Base-by-base conservation (phyloP, 1,140 invertebrate genomes). In the Heliconius himera region DNA sequence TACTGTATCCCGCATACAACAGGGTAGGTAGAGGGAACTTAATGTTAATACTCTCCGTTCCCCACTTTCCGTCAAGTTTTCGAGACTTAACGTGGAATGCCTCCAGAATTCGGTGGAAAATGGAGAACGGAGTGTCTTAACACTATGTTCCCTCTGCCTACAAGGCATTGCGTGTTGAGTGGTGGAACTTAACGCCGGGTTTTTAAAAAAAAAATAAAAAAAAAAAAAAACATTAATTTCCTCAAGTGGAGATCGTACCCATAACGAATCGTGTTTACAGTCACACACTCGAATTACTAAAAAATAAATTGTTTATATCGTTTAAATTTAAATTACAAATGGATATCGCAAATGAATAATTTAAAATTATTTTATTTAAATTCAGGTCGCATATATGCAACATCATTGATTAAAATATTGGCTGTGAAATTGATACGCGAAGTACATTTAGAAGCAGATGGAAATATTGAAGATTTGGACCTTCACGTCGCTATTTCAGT, bases 361-460 rank as follows among this genome's bases (percentile, higher is more conserved):
- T 36, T 3, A 13, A 70, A 18, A n/a, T 71, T n/a, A 36, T 71
- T 46, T 73, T 60, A 66, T 82, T 75, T 72, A 54, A 76, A 70
- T 82, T 16, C 80, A 92, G 91, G 91, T 82, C 85, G 91, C 70
- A 85, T 91, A 3, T 91, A 85, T 73, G 91, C 89, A 29, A 88
- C 87, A n/a, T 74, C 86, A 0, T 36, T 93, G 16, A 85, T 92
- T 22, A 91, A 92, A 77, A 90, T 81, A 0, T 54, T 89, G 11
- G 83, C 89, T 4, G 89, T 93, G 8, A 77, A 84, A 41, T 82
- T 89, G 0, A 76, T 93, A 11, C 73, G 88, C n/a, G 78, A 83
- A 3, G 80, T 88, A 1, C 54, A 81, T 13, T 38, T 93, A 9
- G 83, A 88, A 74, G 88, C 88, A 1, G 84, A 83, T 0, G 90